Base-by-base conservation (phyloP, 1,140 invertebrate genomes). In the Drosophila miranda region DNA sequence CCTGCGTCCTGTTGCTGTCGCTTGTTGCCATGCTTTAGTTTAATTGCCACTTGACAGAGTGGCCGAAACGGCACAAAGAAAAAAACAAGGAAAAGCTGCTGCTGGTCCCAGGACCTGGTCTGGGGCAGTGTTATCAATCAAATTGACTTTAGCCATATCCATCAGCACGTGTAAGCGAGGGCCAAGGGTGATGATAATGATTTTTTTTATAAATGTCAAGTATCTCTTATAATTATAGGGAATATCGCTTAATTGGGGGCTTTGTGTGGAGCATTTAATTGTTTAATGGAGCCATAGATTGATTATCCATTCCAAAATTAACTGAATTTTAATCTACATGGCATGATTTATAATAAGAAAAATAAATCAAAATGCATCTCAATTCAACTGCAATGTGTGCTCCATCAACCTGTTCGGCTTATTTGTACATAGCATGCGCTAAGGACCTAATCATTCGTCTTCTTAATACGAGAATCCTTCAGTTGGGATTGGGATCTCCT, bases 31-130 rank as follows among this genome's bases (percentile, higher is more conserved):
- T 73, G 82, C 60, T 87, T 86, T 82, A 87, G 82, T 87, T 87
- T 87, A 87, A 87, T 87, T 87, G 82, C 62, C 82, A 87, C 82
- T 82, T 87, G 82, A 78, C 82, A 87, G 79, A 70, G 52, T 61
- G 79, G 61, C 51, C 60, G 52, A 78, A 68, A 82, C 55, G 46
- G 51, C 34, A 45, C 5, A 30, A 11, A 21, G 38, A 38, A 52
- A 30, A 6, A 49, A 41, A 38, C 50, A 30, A 53, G 58, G 41
- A 53, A 34, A 30, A 50, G 69, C 58, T 50, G 72, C 72, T 84
- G 79, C 62, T 63, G 51, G 26, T 61, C 23, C 23, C 23, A 23
- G 23, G 23, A 23, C 23, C 62, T 63, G 45, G 21, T 61, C 52
- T 14, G 28, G 50, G 51, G 57, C 21, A 45, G 72, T 61, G 76